These are phyloP conservation scores for Dilophus febrilis DNA, from an alignment of 2,888 invertebrate genomes.

Conservation along the genomic window DNA sequence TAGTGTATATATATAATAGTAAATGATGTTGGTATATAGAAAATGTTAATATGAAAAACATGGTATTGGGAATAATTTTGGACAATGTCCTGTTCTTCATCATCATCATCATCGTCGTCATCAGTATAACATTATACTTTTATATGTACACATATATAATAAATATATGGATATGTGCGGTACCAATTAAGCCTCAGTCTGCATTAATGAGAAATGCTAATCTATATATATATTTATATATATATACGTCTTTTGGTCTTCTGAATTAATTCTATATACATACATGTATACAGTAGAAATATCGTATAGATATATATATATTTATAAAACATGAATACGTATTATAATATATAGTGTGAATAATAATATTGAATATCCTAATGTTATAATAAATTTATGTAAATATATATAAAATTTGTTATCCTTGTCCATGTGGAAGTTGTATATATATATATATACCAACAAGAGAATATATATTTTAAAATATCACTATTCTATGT, in stretches of 20 bases:
- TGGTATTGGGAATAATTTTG: background rate
- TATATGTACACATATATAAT: background rate
- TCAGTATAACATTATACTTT: background rate
- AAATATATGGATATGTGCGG: slow-evolving; percentile 5
- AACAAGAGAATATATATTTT: no score
- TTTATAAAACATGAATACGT: no score
- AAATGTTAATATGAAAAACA: no score
- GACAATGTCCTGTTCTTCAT: background rate
- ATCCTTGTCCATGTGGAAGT: no score
- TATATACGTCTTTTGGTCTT: slow-evolving; percentile 11
- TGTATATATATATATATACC: no score
- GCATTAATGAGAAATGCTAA: slow-evolving; percentile 18
- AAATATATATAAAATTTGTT: no score
- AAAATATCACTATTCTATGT: no score
- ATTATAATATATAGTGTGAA: no score
- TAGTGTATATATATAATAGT: background rate
- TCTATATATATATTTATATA: no score
- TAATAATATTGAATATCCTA: no score
- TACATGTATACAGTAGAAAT: background rate
- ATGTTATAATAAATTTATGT: no score
- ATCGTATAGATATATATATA: background rate
- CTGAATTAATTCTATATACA: background rate
- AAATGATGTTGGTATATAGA: no score
- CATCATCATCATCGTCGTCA: background rate
- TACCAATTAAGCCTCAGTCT: slow-evolving; percentile 17